Conservation (phyloP, 1,140 invertebrate species). For the Centruroides vittatus region DNA sequence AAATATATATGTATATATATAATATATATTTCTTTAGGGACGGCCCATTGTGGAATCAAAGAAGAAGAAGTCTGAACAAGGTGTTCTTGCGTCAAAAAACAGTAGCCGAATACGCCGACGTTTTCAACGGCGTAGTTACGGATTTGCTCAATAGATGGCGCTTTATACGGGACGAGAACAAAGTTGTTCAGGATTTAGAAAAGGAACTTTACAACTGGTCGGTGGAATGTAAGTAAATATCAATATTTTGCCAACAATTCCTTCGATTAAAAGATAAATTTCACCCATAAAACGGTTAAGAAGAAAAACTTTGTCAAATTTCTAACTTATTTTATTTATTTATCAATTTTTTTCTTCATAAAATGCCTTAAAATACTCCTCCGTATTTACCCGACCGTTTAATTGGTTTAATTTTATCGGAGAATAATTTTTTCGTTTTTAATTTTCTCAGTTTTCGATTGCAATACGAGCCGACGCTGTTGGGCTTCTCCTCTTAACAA, state of each 20-base stretch:
- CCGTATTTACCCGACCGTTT: too few species aligned
- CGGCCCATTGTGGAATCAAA: conserved; percentile 56
- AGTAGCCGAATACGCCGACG: conserved; percentile 29
- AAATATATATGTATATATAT: background rate
- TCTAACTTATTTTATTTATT: too few species aligned
- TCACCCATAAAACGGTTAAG: too few species aligned
- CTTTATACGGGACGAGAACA: background rate
- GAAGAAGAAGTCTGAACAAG: conserved; percentile 53
- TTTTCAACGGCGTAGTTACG: conserved; percentile 36
- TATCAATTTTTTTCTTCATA: too few species aligned
- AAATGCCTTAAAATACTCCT: too few species aligned
- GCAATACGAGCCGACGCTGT: background rate
- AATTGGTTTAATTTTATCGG: too few species aligned
- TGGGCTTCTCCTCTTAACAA: background rate
- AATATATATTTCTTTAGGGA: conserved; percentile 37
- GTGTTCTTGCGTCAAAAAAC: conserved; percentile 43
- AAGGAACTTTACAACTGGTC: conserved; percentile 57
- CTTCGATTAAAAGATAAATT: too few species aligned
- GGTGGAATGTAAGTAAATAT: conserved; percentile 43
- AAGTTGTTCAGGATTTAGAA: conserved; percentile 38
- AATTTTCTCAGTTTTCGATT: background rate
- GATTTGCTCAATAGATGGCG: conserved; percentile 33
- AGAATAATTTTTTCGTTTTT: background rate
- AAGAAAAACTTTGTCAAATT: too few species aligned
- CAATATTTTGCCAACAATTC: too few species aligned